phyloP scores from a whole-genome alignment of 2,888 invertebrate genomes.

The Phaedon cochleariae region DNA sequence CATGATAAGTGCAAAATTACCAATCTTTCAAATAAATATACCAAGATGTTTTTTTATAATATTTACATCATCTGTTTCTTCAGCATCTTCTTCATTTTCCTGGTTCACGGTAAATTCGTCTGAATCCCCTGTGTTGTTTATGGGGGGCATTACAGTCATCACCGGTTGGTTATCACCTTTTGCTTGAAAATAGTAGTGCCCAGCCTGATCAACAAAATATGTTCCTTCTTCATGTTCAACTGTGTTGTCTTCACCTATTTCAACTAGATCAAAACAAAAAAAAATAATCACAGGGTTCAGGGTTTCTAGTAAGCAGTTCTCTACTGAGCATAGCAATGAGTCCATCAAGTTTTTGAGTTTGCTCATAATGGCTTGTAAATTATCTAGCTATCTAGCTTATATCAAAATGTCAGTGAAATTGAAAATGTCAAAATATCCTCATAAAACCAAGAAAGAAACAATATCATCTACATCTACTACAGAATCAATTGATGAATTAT shows the following conservation, averaged over 20 bases:
- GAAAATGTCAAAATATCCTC: conserved; percentile 22
- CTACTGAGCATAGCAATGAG: too few relatives aligned
- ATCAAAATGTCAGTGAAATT: conserved; percentile 1
- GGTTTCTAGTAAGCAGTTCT: too few relatives aligned
- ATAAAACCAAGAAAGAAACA: not conserved
- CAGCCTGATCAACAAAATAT: conserved; percentile 83
- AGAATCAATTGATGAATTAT: not conserved
- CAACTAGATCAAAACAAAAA: conserved; percentile 3
- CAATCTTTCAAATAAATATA: too few relatives aligned
- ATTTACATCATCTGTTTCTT: conserved; percentile 53
- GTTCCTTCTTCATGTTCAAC: conserved; percentile 72
- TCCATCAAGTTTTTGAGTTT: too few relatives aligned
- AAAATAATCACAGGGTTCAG: not conserved
- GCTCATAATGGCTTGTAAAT: too few relatives aligned
- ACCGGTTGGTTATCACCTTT: conserved; percentile 71
- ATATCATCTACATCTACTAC: not conserved
- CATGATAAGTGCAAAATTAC: too few relatives aligned
- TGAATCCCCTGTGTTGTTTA: conserved; percentile 57
- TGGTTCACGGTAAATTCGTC: conserved; percentile 64
- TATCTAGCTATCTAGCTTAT: too few relatives aligned
- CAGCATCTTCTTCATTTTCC: conserved; percentile 62
- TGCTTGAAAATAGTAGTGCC: conserved; percentile 84
- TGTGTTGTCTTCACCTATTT: conserved; percentile 48
- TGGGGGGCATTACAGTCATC: conserved; percentile 69
- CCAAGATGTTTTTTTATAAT: too few relatives aligned